Evolutionary conservation across 2,888 invertebrate genomes (phyloP), one percentile per base, ranked within the genome.

Genomic region (Barypeithes pellucidus): DNA sequence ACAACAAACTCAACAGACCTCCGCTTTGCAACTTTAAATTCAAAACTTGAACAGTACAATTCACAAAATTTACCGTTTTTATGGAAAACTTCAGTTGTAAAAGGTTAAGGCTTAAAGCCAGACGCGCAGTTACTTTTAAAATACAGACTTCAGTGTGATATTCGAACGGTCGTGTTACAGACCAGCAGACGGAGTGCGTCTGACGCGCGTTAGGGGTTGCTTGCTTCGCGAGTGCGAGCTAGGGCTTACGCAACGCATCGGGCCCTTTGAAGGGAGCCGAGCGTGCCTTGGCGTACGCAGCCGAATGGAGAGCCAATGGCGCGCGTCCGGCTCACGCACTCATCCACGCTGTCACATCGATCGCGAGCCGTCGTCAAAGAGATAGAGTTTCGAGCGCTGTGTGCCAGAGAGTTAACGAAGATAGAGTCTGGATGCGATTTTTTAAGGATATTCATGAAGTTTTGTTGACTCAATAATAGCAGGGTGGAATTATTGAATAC

Each of bases 251-350:
- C 79, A 81, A 81, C 81, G 78, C 77, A 77, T 76, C 79, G 78
- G 76, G 80, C 81, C 82, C 80, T 85, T 84, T 84, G 85, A 79
- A 69, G 81, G 75, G 77, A 75, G 61, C 65, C 63, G 67, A 66
- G 71, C 75, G 54, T 72, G 77, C 69, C 67, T 65, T 77, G 75
- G 70, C 77, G 75, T 76, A 77, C 81, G 83, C 83, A 82, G 82
- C 82, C 79, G 81, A 79, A 82, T 81, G 82, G 83, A 81, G 82
- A 67, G 43, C 85, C 85, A 85, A 85, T 85, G 81, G 85, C 82
- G 83, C 82, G 82, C 82, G 81, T 77, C 80, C 78, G 81, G 79
- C 82, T 82, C 82, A 85, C 86, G 85, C 85, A 85, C 85, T 84
- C 83, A 84, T 85, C 84, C 73, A 69, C 65, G 63, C 65, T 69